Evolutionary conservation across 2,797 vertebrate genomes (phyloP), one percentile per base, ranked within the genome.

Genomic region (Lophius americanus): DNA sequence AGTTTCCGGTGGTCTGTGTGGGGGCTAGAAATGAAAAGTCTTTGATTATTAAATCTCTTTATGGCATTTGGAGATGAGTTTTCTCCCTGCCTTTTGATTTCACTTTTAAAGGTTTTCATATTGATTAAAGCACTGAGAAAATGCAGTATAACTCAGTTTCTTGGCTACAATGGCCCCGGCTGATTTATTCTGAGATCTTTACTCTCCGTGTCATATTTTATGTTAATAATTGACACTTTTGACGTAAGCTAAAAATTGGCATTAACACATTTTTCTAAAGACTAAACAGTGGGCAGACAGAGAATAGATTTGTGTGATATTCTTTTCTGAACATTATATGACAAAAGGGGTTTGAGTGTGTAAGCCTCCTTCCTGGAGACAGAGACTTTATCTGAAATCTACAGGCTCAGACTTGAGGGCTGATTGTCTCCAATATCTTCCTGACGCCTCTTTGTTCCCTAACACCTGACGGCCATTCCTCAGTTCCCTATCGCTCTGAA

Each of bases 361-460:
- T 5, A 1, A 70, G 61, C 71, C 68, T 63, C 57, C 73, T 81
- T 81, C 76, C 82, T 79, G 80, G 53, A 77, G 76, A 85, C 75
- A 10, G 74, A 77, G 81, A 64, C 73, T 89, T 92, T 90, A 94
- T 93, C 90, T 87, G 58, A 2, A 75, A 91, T 91, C 92, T 94
- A 69, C 88, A 90, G 86, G 84, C 88, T 73, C 70, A 85, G 87
- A 84, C 88, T 75, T 82, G 81, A 86, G 84, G 78, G 81, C 78
- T 83, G 86, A 82, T 87, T 82, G 85, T 85, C 83, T 86, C 81
- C 85, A 85, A 74, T 83, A 86, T 91, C 85, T 89, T 68, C 75
- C 76, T 64, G 84, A 86, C 59, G 75, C 84, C 71, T 89, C 88
- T 91, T 91, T 92, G 89, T 92, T 92, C 83, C 73, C 76, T 68